Evolutionary conservation across 2,888 invertebrate species (phyloP).

Genomic region (Tryphoninae sp.): DNA sequence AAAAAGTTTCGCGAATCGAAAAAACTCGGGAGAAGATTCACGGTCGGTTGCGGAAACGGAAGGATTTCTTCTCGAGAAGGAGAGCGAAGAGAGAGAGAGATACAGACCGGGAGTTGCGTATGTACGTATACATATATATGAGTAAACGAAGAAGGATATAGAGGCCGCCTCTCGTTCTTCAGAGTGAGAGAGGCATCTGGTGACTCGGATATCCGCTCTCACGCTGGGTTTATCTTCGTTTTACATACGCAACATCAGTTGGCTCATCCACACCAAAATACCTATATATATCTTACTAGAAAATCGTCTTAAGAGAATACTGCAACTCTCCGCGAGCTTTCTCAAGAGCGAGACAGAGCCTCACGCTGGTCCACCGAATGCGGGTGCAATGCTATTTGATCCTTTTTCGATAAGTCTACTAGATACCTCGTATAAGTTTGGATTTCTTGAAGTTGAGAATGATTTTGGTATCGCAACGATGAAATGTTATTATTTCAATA

Average conservation of each 20-base stretch:
- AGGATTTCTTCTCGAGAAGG: too few relatives aligned
- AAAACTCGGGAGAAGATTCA: too few relatives aligned
- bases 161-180: conserved; percentile 9
- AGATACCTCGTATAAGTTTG: not conserved
- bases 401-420: conserved; percentile 21
- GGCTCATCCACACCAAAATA: conserved; percentile 65
- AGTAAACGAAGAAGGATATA: not conserved
- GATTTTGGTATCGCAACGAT: too few relatives aligned
- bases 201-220: conserved; percentile 60
- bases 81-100: too few relatives aligned
- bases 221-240: conserved; percentile 72
- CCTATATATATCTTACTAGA: conserved; percentile 56
- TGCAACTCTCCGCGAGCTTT: conserved; percentile 59
- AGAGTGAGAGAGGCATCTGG: conserved; percentile 57
- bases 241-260: conserved; percentile 71
- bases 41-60: too few relatives aligned
- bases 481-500: too few relatives aligned
- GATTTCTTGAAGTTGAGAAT: too few relatives aligned
- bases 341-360: conserved; percentile 22
- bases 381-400: conserved; percentile 44
- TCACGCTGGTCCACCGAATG: conserved; percentile 36
- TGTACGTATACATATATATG: not conserved
- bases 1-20: too few relatives aligned
- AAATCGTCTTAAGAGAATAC: conserved; percentile 72
- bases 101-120: too few relatives aligned